Evolutionary conservation across 2,113 vertebrate genomes (phyloP).

Genomic region (Ictalurus furcatus): DNA sequence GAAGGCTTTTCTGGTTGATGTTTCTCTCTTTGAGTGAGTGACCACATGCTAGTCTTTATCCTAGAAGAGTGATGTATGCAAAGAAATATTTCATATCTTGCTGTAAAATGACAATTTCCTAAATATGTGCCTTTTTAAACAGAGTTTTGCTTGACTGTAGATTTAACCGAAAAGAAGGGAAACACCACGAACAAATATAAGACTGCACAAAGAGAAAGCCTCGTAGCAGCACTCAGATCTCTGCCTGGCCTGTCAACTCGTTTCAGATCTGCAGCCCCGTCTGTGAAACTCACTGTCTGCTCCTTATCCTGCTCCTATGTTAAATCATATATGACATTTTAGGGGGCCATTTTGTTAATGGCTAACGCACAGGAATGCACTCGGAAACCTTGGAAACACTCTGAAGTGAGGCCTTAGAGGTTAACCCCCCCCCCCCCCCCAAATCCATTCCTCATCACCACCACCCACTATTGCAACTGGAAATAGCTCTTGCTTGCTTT

Average conservation of each 20-base stretch:
- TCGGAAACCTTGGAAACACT: constrained; percentile 39
- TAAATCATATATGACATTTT: constrained; percentile 48
- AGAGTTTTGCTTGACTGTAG: not conserved
- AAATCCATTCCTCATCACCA: not conserved
- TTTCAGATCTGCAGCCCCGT: constrained; percentile 21
- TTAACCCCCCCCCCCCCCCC: not conserved
- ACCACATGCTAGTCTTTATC: not conserved
- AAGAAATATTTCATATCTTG: not conserved
- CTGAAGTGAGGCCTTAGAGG: constrained; percentile 14
- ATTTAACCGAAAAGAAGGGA: not conserved
- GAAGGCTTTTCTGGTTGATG: constrained; percentile 56
- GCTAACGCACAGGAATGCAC: constrained; percentile 37
- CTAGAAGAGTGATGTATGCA: not conserved
- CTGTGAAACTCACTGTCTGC: constrained; percentile 33
- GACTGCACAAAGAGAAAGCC: constrained; percentile 6
- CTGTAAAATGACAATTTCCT: not conserved
- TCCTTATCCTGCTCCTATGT: constrained; percentile 22
- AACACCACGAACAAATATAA: not conserved
- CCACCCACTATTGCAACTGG: constrained; percentile 32
- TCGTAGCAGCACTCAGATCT: constrained; percentile 12
- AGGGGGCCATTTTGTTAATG: constrained; percentile 39
- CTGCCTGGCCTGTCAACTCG: constrained; percentile 25
- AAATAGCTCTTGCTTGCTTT: constrained; percentile 42
- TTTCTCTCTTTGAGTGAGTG: constrained; percentile 50
- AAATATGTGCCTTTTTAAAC: not conserved